Evolutionary conservation across 1,140 invertebrate species (phyloP), one percentile per base, ranked within the genome.

Genomic region (Portunus trituberculatus): DNA sequence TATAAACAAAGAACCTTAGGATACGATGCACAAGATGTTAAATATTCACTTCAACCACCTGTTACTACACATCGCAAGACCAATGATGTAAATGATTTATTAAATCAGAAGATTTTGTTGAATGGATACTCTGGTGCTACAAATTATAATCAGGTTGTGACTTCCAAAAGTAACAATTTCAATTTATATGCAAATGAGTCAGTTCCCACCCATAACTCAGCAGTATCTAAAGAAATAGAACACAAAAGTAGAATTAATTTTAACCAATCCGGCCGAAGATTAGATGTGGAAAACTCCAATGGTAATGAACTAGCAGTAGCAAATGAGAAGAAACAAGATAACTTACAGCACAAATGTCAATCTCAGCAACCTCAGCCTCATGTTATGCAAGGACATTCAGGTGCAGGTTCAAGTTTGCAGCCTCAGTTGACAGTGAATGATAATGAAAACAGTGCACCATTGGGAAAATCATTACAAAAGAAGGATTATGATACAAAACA

Each of bases 41-140:
- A 88, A 59, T 93, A 87, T 31, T 86, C 39, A 59, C 45, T 88
- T 25, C 84, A 83, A 32, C 82, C 28, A 31, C 92, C 83, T 31
- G 16, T 93, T 16, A 93, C 14, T 59, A 25, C 8, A 46, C 32
- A 28, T 32, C 92, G 7, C 45, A 59, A 6, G 2, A 4, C 84
- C 29, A 48, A 39, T 10, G 25, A n/a, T 29, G 16, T 28, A 46
- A 52, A 28, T 39, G 20, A 6, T 87, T 20, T 59, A n/a, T 48
- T 32, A 31, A 93, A 84, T 59, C 82, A 93, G 16, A 88, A 29
- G 25, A 39, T 45, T 48, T 46, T 45, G 16, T 4, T 59, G 29
- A 76, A 20, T 76, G 67, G 31, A 32, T 4, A 91, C 25, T 76
- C 52, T 32, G 48, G 39, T 4, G 52, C 28, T 76, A 32, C 20